Base-by-base conservation (phyloP, 2,888 invertebrate genomes). In the Agrotis clavis region DNA sequence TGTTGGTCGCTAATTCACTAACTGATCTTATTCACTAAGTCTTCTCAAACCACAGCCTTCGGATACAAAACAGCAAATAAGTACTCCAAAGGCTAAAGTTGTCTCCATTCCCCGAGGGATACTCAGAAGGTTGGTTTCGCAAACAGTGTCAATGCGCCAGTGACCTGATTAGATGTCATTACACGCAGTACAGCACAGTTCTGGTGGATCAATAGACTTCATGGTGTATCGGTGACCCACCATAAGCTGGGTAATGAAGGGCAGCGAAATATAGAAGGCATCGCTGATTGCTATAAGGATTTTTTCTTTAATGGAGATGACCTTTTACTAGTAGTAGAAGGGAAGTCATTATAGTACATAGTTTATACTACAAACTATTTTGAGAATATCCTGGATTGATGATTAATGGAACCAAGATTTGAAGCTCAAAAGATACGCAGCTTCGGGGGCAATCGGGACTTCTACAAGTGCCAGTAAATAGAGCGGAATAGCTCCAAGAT, bases 91-190 rank as follows among this genome's bases (percentile, higher is more conserved):
- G 30, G 13, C 16, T 50, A 18, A 48, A 59, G n/a, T 18, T 54
- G 14, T 21, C 72, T 56, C 21, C 9, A 60, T 48, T 67, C 60
- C 63, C 76, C 13, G 7, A 19, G 63, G 71, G 14, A 57, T 18
- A 30, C 16, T 4, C 16, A n/a, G 67, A 68, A 61, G 61, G 48
- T 14, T n/a, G 9, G 21, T 72, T 66, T 35, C 48, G 45, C 41
- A 25, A 73, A 50, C 21, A 67, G 41, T 21, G 7, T 69, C 66
- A 73, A 47, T 73, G 68, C 77, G 53, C 77, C 62, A 80, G 68
- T 80, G 79, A 81, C 81, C 81, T 48, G 59, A 73, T 63, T 80
- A 61, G 56, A 19, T 48, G 68, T 53, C 65, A 66, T 67, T 81
- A 68, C 25, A 71, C 59, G 35, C 19, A 25, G 50, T 41, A 70